phyloP scores from a whole-genome alignment of 2,888 invertebrate species.

The Ceramica pisi region DNA sequence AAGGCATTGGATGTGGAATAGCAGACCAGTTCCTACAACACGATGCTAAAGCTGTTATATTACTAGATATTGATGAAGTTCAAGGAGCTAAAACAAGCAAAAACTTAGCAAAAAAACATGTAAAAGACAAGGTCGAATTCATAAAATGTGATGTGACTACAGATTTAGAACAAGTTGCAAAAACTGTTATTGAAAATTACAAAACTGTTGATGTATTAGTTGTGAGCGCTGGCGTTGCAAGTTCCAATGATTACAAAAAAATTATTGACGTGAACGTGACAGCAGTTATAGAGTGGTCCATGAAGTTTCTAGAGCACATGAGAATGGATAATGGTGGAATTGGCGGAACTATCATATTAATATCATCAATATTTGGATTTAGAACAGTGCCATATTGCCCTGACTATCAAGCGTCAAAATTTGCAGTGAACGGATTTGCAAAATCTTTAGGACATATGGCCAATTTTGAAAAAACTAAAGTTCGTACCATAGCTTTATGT shows the following conservation, averaged over 20 bases:
- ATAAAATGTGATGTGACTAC: constrained; percentile 69
- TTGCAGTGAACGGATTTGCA: constrained; percentile 84
- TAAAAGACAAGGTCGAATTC: constrained; percentile 47
- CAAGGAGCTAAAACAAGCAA: constrained; percentile 36
- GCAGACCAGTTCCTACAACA: constrained; percentile 83
- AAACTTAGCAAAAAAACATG: constrained; percentile 42
- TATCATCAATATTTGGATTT: constrained; percentile 73
- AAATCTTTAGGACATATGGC: constrained; percentile 79
- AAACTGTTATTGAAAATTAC: constrained; percentile 36
- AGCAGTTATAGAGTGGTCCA: constrained; percentile 67
- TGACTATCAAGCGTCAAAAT: constrained; percentile 84
- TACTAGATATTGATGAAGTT: constrained; percentile 55
- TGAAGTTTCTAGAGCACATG: constrained; percentile 88
- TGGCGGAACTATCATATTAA: constrained; percentile 91
- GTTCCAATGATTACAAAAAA: constrained; percentile 6
- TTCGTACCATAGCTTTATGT: constrained; percentile 58
- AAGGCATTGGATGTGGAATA: constrained; percentile 88
- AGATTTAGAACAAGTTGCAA: constrained; percentile 49
- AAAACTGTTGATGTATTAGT: constrained; percentile 50
- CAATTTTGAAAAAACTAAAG: constrained; percentile 83
- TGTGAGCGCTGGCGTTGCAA: constrained; percentile 36
- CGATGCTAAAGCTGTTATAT: constrained; percentile 69
- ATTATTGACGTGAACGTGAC: constrained; percentile 43
- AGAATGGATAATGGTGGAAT: constrained; percentile 84
- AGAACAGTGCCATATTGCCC: constrained; percentile 28